Base-by-base conservation (phyloP, 2,113 vertebrate genomes). In the Thalassarche chlororhynchos region DNA sequence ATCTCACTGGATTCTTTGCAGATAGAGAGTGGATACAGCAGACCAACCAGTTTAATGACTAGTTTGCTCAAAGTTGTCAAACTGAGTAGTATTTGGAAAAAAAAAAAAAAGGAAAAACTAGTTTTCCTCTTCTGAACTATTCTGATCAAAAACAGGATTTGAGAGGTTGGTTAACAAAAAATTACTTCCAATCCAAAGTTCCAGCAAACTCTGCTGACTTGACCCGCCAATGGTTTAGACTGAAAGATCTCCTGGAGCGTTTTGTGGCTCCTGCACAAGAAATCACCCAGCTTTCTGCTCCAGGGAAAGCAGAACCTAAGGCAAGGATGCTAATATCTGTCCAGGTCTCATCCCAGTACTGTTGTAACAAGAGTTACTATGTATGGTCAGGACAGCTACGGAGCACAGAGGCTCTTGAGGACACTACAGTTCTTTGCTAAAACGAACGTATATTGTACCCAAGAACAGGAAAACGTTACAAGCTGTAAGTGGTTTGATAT, bases 301-400 rank as follows among this genome's bases (percentile, higher is more conserved):
- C n/a, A 60, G 40, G 31, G 29, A 91, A 82, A 79, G 74, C 64
- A 87, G 81, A 70, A 47, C 24, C 44, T 14, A 26, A 72, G 72
- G 84, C 29, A 65, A 76, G 29, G 61, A 71, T 31, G 38, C 12
- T 46, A 5, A 75, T 3, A 8, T 55, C 38, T 75, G 69, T 10
- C 38, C 69, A 58, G 34, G 31, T 58, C 80, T 86, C 36, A 47
- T 10, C 34, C 40, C 78, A 71, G 61, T 17, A 12, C 32, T 68
- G n/a, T 6, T 55, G 44, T 42, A 75, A 44, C 7, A 42, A 6
- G 17, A 76, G 17, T 57, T 66, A 26, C 23, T n/a, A 3, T 3
- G 21, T 36, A 17, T 0, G 1, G 6, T 61, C 9, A 24, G 26
- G 57, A 38, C n/a, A 55, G 38, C 29, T 52, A 1, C 7, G 23